Percentiles rank a stretch among this genome's conserved stretches.
Evolutionary conservation across 92 coral and sea anemone genomes (phyloP).

Genomic region (Phymanthus crucifer): DNA sequence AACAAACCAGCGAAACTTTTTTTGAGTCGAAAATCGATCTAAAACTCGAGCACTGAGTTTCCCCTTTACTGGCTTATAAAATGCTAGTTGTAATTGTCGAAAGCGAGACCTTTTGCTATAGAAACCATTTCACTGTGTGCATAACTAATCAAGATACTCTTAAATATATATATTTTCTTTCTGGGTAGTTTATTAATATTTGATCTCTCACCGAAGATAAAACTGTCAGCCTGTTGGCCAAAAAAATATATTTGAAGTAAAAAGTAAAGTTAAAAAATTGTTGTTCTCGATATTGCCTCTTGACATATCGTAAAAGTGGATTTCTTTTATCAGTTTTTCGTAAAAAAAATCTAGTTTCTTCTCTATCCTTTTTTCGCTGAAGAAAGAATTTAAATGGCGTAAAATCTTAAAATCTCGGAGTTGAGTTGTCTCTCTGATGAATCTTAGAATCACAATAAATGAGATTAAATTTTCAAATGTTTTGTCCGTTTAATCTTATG

Average conservation of each 20-base stretch:
- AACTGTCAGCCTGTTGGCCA: background rate
- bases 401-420: background rate
- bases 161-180: constrained; percentile 1
- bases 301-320: background rate
- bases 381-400: background rate
- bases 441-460: background rate
- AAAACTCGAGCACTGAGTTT: no score
- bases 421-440: background rate
- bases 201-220: background rate
- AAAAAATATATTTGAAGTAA: background rate
- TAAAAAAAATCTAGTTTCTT: background rate
- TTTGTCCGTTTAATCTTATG: background rate
- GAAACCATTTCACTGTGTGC: constrained; percentile 2
- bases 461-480: background rate
- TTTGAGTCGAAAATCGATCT: background rate
- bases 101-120: constrained; percentile 3
- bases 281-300: background rate
- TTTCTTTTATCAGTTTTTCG: background rate
- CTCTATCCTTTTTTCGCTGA: background rate
- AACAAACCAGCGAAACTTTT: constrained; percentile 4
- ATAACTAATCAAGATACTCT: background rate
- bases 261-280: background rate
- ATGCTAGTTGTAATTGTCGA: constrained; percentile 17
- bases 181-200: constrained; percentile 16
- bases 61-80: no score